Evolutionary conservation across 2,888 invertebrate species (phyloP), one percentile per base, ranked within the genome.

Genomic region (Ametastegia equiseti): DNA sequence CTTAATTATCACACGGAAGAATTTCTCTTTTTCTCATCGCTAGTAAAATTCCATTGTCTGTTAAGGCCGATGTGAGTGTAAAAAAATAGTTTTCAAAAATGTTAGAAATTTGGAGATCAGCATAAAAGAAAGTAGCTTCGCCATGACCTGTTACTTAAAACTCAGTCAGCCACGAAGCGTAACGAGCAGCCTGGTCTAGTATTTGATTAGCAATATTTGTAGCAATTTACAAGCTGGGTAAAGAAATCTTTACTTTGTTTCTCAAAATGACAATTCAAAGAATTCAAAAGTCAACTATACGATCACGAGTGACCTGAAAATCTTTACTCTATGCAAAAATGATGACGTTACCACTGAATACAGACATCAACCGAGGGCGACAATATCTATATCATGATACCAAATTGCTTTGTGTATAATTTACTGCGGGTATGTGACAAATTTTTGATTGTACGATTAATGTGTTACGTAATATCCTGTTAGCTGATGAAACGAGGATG

Each of bases 121-220:
- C 39, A 67, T 67, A 67, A 67, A 67, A 39, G 65, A 67, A 67
- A 67, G 65, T 39, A 39, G 65, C 65, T 67, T 67, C 65, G 39
- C n/a, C 65, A 67, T 19, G 65, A 67, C 39, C 36, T 36, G 7
- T 67, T 39, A 9, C 39, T 36, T n/a, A 15, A 19, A 60, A 60
- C 60, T 15, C 60, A 23, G 30, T 60, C 27, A 60, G 30, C 60
- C 30, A 60, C 30, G 5, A 39, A 39, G 39, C 19, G 11, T 39
- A 67, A 39, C n/a, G n/a, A 67, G n/a, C 36, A 67, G 27, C 42
- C 42, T 42, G n/a, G 63, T 15, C 42, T 42, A 54, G 63, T 15
- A 30, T 63, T 30, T 15, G 33, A 63, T 63, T 67, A 39, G 5
- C 39, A 36, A 36, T 67, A 67, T 39, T 67, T 67, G 65, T 67